A percentile compares a stretch with the other conserved stretches of the same genome.
phyloP scores from a whole-genome alignment of 1,140 invertebrate species.

The Hypsibius dujardini region DNA sequence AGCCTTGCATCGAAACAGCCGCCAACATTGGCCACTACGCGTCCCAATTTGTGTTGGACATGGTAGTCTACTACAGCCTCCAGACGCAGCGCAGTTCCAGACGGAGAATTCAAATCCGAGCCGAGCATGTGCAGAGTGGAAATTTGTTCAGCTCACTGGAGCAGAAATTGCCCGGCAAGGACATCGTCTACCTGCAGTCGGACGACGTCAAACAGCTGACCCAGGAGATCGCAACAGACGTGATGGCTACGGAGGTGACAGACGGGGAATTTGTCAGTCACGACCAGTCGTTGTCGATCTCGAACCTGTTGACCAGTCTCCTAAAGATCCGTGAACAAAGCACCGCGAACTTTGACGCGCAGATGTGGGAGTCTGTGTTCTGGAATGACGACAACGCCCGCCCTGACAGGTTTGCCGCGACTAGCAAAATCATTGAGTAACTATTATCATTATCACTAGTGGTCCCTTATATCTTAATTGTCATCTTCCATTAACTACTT shows the following conservation, averaged over 20 bases:
- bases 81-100: background rate
- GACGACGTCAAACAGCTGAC: conserved; percentile 1
- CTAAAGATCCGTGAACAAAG: background rate
- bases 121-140: background rate
- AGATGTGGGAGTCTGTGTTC: background rate
- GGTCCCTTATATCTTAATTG: too few species aligned
- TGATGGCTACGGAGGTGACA: background rate
- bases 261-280: conserved; percentile 6
- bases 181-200: background rate
- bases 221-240: background rate
- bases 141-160: background rate
- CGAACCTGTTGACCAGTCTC: background rate
- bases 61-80: conserved; percentile 1
- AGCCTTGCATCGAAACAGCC: background rate
- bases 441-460: too few species aligned
- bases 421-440: too few species aligned
- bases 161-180: background rate
- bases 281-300: background rate
- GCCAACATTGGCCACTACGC: background rate
- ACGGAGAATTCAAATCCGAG: background rate
- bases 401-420: background rate
- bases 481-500: too few species aligned
- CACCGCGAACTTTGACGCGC: background rate
- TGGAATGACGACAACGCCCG: background rate
- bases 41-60: background rate